Evolutionary conservation across 2,888 invertebrate genomes (phyloP), one percentile per base, ranked within the genome.

Genomic region (Cinara cedri): DNA sequence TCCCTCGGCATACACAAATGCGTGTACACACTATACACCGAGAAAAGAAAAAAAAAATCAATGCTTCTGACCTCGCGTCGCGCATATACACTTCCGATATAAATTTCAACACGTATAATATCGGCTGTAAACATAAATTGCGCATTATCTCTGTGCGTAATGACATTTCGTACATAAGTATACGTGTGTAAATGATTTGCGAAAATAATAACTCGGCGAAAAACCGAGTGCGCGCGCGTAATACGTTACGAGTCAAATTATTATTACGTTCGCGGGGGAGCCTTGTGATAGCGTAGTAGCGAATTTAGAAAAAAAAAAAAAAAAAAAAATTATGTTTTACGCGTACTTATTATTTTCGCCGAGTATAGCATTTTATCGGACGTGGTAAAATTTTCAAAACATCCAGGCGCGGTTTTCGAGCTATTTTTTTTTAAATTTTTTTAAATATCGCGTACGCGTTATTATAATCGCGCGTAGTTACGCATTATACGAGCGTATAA

Each of bases 31-130:
- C 21, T 21, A 10, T 34, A 34, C 6, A 34, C 51, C 34, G 42
- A 19, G 1, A 24, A n/a, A 14, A 57, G 19, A 14, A 51, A n/a
- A 24, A 72, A 54, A 76, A 70, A 78, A 78, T 70, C 78, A 51
- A 78, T 78, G 46, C 49, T 57, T 76, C 49, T 60, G 21, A 68
- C 66, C 44, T 57, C 14, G 1, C 11, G 11, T 60, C 42, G 4
- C 8, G 19, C 16, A 51, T 3, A 16, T 34, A 34, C n/a, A n/a
- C 11, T 66, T 78, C 19, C 26, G 19, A 57, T 60, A 63, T 34
- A 54, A 21, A 63, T 63, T 21, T 21, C 16, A 63, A 44, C 51
- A n/a, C 9, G 13, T 11, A 21, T 49, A n/a, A n/a, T n/a, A n/a
- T n/a, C n/a, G n/a, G n/a, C n/a, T n/a, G 9, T 72, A 34, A 4